Base-by-base conservation (phyloP, 1,140 invertebrate genomes). In the Drosophila ercepeae region DNA sequence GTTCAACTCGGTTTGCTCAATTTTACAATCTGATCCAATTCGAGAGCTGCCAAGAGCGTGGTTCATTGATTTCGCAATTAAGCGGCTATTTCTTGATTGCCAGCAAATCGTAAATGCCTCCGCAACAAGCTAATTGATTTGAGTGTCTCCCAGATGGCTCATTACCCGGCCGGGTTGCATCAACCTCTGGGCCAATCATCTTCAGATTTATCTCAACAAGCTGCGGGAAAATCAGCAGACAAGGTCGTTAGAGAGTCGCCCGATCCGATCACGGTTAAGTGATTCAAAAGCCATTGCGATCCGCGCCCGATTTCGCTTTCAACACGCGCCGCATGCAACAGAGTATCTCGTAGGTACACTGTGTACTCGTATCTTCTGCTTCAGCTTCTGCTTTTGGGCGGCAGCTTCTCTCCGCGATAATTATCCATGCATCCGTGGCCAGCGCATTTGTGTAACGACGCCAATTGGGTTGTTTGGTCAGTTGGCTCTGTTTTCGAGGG, bases 401-500 rank as follows among this genome's bases (percentile, higher is more conserved):
- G 16, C 16, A 18, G 27, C 48, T 53, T 53, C 61, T 84, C 78
- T 70, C 52, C 46, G 46, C 50, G 18, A 72, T 78, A 82, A 88
- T 88, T 88, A 78, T 67, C 64, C 64, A 53, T 78, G 73, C 72
- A 77, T 88, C 86, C 86, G 86, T 89, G 82, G 83, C 65, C 64
- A 89, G 49, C 74, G 76, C 53, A 67, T 82, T 81, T 78, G 71
- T 81, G 61, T 71, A 78, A 78, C 65, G 75, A 42, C 18, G 34
- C 45, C 65, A 88, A 89, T 89, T 89, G 82, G 82, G 82, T 88
- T 88, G 82, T 72, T 88, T 88, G 82, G 82, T 88, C 82, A 88
- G 82, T 71, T 71, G 64, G 51, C 19, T 49, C 46, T 19, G 9
- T 27, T 27, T 36, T 52, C 46, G 54, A 51, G 34, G 21, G n/a